These are phyloP conservation scores for Megaceryle torquata DNA, from an alignment of 2,113 vertebrate genomes.

Conservation along the genomic window DNA sequence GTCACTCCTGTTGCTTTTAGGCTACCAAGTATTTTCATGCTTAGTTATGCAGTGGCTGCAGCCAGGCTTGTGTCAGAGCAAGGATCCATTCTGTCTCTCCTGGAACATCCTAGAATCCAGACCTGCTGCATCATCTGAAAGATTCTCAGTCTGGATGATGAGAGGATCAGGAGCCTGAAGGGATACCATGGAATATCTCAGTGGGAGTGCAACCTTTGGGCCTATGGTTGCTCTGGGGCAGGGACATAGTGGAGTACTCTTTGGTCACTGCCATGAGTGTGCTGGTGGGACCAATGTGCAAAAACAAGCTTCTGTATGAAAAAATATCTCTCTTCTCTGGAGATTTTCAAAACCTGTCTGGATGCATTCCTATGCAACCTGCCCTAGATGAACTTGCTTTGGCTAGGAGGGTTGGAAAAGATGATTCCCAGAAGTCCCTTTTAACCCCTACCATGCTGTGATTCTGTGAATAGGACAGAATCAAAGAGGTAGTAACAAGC, in stretches of 20 bases:
- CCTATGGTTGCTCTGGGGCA: neutral
- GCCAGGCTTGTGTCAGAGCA: neutral
- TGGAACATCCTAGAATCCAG: neutral
- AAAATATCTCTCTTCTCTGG: neutral
- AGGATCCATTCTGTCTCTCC: neutral
- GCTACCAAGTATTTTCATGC: neutral
- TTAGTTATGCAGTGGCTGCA: neutral
- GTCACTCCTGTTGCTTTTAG: neutral
- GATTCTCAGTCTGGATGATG: neutral
- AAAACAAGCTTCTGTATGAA: neutral
- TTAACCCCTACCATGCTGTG: too few relatives aligned
- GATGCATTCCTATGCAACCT: too few relatives aligned
- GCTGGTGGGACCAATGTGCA: neutral
- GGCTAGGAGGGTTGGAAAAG: too few relatives aligned
- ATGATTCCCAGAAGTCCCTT: too few relatives aligned
- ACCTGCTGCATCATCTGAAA: neutral
- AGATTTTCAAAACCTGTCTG: too few relatives aligned
- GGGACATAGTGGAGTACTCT: neutral
- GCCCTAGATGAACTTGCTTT: too few relatives aligned
- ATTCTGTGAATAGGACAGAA: neutral
- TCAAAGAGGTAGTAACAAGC: neutral
- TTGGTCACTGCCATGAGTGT: neutral
- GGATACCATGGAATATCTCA: neutral
- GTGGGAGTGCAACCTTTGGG: neutral
- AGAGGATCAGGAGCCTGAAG: neutral